Conservation (phyloP, 1,140 invertebrate species). For the Macrotrachela quadricornifera region DNA sequence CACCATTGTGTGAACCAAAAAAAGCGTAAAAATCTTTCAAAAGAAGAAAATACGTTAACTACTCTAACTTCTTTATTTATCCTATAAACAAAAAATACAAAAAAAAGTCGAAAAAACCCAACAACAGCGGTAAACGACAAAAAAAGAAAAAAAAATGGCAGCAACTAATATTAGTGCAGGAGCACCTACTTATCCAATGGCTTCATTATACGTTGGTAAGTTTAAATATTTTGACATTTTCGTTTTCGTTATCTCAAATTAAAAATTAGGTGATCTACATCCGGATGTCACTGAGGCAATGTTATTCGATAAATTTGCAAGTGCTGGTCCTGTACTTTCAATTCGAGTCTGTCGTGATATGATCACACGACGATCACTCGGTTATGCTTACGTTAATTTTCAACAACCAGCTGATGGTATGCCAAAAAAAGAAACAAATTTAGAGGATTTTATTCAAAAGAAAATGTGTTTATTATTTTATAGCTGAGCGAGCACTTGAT, state of each 20-base stretch:
- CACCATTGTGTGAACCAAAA: no score
- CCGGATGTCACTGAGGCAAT: constrained; percentile 92
- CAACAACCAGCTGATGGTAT: constrained; percentile 87
- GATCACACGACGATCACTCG: constrained; percentile 82
- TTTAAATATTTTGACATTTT: not conserved
- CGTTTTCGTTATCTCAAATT: constrained; percentile 33
- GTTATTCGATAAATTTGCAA: constrained; percentile 97
- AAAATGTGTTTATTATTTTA: constrained; percentile 12
- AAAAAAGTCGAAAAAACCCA: no score
- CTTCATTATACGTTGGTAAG: constrained; percentile 6
- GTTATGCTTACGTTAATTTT: constrained; percentile 99
- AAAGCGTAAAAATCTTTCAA: no score
- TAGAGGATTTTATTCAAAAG: not conserved
- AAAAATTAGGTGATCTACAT: constrained; percentile 93
- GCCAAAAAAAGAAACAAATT: no score
- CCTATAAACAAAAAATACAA: no score
- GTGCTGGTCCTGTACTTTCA: constrained; percentile 85
- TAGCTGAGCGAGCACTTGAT: constrained; percentile 90
- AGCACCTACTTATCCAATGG: constrained; percentile 5
- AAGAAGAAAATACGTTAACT: no score
- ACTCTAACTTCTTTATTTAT: no score
- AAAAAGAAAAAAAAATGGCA: no score
- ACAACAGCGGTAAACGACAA: no score
- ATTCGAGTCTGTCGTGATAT: constrained; percentile 95
- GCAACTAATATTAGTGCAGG: no score